These are phyloP conservation scores for Chrysodeixis includens DNA, from an alignment of 2,888 invertebrate genomes.

Conservation along the genomic window DNA sequence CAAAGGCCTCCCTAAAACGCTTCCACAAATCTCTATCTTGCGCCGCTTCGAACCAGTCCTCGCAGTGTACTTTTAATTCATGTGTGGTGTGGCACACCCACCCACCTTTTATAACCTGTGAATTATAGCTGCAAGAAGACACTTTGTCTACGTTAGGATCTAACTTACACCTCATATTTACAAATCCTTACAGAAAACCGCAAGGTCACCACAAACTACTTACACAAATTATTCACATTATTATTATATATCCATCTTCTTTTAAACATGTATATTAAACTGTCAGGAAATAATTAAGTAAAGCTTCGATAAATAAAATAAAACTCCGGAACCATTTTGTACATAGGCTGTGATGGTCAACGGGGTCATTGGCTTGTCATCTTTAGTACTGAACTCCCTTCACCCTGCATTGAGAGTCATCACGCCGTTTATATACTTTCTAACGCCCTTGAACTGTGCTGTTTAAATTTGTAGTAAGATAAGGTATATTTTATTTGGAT, in stretches of 20 bases:
- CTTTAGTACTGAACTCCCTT: constrained; percentile 20
- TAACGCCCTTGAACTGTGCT: not conserved
- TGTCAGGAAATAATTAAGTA: constrained; percentile 15
- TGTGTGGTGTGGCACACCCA: no score
- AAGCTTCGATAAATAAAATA: constrained; percentile 20
- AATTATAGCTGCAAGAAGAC: no score
- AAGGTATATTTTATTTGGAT: no score
- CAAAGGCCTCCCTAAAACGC: no score
- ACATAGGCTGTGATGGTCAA: constrained; percentile 9
- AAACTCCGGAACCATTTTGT: constrained; percentile 34
- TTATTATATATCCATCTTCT: not conserved
- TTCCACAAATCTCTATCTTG: no score
- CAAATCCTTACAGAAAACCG: no score
- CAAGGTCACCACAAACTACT: no score
- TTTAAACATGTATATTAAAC: not conserved
- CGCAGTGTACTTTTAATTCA: no score
- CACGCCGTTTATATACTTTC: not conserved
- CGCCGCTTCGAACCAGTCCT: no score
- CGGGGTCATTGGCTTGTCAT: constrained; percentile 21
- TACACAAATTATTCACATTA: not conserved
- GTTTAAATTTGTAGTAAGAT: not conserved
- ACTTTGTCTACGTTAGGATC: no score
- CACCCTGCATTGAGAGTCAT: constrained; percentile 5
- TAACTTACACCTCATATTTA: no score
- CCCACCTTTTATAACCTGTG: no score